Conservation (phyloP, 1,140 invertebrate species). For the Calliopsis andreniformis region DNA sequence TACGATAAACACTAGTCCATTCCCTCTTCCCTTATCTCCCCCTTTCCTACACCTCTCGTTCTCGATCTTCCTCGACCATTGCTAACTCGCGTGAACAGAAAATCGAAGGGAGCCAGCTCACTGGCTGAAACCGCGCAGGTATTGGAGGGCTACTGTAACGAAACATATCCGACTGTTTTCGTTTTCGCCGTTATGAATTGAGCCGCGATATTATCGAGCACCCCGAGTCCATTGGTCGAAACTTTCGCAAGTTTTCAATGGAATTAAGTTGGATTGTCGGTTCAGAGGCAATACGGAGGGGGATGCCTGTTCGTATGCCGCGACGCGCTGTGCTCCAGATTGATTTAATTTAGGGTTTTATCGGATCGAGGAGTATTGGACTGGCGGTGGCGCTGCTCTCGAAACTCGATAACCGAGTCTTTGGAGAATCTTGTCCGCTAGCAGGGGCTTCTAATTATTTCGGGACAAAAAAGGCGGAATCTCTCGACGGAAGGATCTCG, state of each 20-base stretch:
- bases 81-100: slow-evolving; percentile 14
- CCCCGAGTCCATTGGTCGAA: background rate
- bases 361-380: slow-evolving; percentile 4
- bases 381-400: background rate
- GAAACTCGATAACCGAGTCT: background rate
- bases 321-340: slow-evolving; percentile 27
- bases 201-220: slow-evolving; percentile 46
- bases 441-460: background rate
- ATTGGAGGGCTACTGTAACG: too few species aligned
- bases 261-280: slow-evolving; percentile 51
- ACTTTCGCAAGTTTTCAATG: slow-evolving; percentile 54
- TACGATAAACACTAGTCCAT: slow-evolving; percentile 65
- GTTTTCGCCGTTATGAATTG: slow-evolving; percentile 8
- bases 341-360: slow-evolving; percentile 61
- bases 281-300: slow-evolving; percentile 28
- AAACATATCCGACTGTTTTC: slow-evolving; percentile 32
- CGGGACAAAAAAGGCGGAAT: background rate
- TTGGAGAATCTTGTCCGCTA: slow-evolving; percentile 10
- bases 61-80: slow-evolving; percentile 20
- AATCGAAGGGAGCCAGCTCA: background rate
- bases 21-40: slow-evolving; percentile 25
- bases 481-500: background rate
- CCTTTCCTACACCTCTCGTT: background rate
- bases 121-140: background rate
- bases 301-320: slow-evolving; percentile 32